A percentile compares a stretch with the other conserved stretches of the same genome.
Conservation (phyloP, 2,113 vertebrate genomes). For the Xenopus borealis region DNA sequence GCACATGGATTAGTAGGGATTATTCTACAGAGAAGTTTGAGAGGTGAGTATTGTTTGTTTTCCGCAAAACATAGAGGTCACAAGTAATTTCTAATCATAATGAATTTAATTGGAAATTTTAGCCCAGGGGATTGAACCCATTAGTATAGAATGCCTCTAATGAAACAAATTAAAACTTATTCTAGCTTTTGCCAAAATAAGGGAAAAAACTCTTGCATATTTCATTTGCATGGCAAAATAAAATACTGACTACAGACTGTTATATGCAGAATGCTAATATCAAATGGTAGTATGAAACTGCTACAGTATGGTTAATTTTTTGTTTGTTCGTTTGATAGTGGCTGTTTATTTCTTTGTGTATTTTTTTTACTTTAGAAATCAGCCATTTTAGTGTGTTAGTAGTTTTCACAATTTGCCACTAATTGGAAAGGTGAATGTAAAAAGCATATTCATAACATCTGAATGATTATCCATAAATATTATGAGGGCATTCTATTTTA, state of each 20-base stretch:
- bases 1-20: too few relatives aligned
- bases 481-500: constrained; percentile 1
- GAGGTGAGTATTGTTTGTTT: too few relatives aligned
- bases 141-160: neutral
- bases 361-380: neutral
- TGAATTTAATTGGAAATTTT: too few relatives aligned
- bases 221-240: neutral
- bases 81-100: too few relatives aligned
- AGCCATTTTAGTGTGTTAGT: neutral
- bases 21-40: too few relatives aligned
- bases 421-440: constrained; percentile 3
- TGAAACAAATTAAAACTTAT: neutral
- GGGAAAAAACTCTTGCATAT: neutral
- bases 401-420: neutral
- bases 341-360: neutral
- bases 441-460: constrained; percentile 14
- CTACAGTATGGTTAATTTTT: neutral
- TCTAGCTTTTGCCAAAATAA: neutral
- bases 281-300: too few relatives aligned
- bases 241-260: constrained; percentile 1
- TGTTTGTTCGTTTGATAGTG: neutral
- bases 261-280: neutral
- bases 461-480: constrained; percentile 26
- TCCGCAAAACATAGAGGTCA: too few relatives aligned
- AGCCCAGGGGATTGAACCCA: neutral